Percentiles rank a stretch among this genome's conserved stretches.
Evolutionary conservation across 2,888 invertebrate genomes (phyloP).

Genomic region (Dasysyrphus albostriatus): DNA sequence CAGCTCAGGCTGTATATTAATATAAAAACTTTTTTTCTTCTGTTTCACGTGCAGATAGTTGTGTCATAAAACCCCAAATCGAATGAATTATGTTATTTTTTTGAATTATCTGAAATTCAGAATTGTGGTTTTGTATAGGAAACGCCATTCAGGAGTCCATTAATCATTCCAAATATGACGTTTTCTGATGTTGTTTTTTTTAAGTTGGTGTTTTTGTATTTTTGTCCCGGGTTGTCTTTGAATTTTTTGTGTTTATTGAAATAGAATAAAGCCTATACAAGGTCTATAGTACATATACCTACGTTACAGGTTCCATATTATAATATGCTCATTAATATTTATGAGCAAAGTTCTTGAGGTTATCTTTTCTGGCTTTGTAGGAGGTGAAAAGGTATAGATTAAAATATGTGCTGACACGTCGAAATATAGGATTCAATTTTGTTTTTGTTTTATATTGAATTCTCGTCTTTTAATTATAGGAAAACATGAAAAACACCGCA

Average conservation of each 20-base stretch:
- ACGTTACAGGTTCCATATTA: conserved; percentile 14
- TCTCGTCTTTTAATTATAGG: conserved; percentile 12
- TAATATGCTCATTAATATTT: conserved; percentile 63
- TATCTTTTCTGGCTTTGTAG: conserved; percentile 22
- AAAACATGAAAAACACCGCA: conserved; percentile 27
- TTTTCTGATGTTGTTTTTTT: not conserved
- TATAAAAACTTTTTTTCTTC: not conserved
- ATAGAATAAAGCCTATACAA: conserved; percentile 8
- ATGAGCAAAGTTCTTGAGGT: conserved; percentile 53
- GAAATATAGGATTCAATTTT: conserved; percentile 15
- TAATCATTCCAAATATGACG: conserved; percentile 64
- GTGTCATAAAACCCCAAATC: conserved; percentile 16
- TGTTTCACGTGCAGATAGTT: conserved; percentile 36
- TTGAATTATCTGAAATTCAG: not conserved
- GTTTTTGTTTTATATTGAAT: not conserved
- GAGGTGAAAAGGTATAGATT: not conserved
- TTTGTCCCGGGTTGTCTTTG: conserved; percentile 28
- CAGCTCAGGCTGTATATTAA: not conserved
- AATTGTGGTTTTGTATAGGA: conserved; percentile 25
- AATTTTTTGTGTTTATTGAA: not conserved
- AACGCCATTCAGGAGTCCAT: conserved; percentile 62
- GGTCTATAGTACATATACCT: too few species aligned
- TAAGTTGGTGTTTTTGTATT: conserved; percentile 9
- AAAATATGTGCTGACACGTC: conserved; percentile 61
- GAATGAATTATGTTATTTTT: conserved; percentile 49